phyloP scores from a whole-genome alignment of 1,140 invertebrate species.

The Pteromalus puparum region DNA sequence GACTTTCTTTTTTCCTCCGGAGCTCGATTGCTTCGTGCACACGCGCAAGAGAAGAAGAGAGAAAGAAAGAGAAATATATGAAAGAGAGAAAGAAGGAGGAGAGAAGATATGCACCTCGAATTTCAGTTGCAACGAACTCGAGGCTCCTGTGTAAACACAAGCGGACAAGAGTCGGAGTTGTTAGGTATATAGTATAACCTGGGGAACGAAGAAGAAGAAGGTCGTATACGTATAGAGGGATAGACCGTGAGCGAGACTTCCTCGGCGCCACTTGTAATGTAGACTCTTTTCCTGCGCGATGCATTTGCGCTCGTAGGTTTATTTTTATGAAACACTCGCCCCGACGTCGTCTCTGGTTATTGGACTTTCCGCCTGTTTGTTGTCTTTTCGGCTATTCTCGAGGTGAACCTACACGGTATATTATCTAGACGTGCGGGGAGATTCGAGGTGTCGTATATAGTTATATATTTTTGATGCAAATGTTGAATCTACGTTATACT shows the following conservation, averaged over 20 bases:
- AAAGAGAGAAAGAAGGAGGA: slow-evolving; percentile 36
- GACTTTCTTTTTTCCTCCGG: slow-evolving; percentile 21
- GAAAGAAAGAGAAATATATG: background rate
- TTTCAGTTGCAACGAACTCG: slow-evolving; percentile 57
- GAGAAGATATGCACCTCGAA: slow-evolving; percentile 58
- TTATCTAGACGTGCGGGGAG: background rate
- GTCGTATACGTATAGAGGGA: background rate
- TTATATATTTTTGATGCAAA: too few relatives aligned
- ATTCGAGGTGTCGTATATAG: too few relatives aligned
- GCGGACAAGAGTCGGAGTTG: slow-evolving; percentile 38
- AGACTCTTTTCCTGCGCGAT: slow-evolving; percentile 44
- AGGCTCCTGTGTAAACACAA: slow-evolving; percentile 70
- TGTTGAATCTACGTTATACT: too few relatives aligned
- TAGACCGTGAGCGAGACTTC: slow-evolving; percentile 49
- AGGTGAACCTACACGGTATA: background rate
- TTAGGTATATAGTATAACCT: slow-evolving; percentile 36
- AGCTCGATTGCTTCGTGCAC: slow-evolving; percentile 50
- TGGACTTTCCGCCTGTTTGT: background rate
- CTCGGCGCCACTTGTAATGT: slow-evolving; percentile 64
- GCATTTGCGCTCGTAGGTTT: slow-evolving; percentile 14
- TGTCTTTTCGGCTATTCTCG: slow-evolving; percentile 4
- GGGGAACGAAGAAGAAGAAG: slow-evolving; percentile 17
- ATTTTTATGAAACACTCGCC: slow-evolving; percentile 42
- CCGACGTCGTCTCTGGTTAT: background rate
- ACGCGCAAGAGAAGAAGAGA: slow-evolving; percentile 6